Evolutionary conservation across 1,140 invertebrate genomes (phyloP).

Genomic region (Diploscapter pachys): DNA sequence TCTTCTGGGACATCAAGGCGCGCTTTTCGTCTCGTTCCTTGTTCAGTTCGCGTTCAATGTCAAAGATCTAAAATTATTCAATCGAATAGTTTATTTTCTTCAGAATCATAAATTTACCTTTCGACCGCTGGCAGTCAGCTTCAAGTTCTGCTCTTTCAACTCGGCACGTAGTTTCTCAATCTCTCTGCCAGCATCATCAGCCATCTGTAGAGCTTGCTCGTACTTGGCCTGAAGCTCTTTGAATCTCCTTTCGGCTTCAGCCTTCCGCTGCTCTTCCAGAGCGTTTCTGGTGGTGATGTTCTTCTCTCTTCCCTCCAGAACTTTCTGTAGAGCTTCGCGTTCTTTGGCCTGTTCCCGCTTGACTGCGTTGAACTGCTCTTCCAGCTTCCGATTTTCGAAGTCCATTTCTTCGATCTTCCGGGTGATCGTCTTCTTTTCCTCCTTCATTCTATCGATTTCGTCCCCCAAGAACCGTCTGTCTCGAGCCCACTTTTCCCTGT

Average conservation of each 20-base stretch:
- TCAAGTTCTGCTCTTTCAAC: background rate
- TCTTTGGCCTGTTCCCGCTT: constrained; percentile 21
- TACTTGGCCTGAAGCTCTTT: constrained; percentile 18
- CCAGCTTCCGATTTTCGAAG: no score
- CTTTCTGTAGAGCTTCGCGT: constrained; percentile 10
- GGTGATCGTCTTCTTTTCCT: no score
- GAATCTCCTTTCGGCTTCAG: constrained; percentile 13
- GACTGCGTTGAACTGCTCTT: background rate
- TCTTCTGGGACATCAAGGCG: background rate
- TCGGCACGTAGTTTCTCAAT: no score
- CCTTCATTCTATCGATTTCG: no score
- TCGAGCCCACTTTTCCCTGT: constrained; percentile 9
- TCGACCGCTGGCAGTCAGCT: background rate
- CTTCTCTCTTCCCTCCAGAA: constrained; percentile 16
- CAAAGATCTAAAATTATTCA: background rate
- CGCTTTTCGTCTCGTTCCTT: constrained; percentile 7
- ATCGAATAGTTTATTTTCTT: no score
- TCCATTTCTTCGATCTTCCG: no score
- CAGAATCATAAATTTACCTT: no score
- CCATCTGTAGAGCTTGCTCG: constrained; percentile 2
- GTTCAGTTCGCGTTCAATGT: background rate
- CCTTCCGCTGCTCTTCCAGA: constrained; percentile 19
- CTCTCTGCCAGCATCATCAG: constrained; percentile 13
- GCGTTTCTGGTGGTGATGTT: constrained; percentile 11
- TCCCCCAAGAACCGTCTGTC: no score